Evolutionary conservation across 2,888 invertebrate species (phyloP).

Genomic region (Blomia tropicalis): DNA sequence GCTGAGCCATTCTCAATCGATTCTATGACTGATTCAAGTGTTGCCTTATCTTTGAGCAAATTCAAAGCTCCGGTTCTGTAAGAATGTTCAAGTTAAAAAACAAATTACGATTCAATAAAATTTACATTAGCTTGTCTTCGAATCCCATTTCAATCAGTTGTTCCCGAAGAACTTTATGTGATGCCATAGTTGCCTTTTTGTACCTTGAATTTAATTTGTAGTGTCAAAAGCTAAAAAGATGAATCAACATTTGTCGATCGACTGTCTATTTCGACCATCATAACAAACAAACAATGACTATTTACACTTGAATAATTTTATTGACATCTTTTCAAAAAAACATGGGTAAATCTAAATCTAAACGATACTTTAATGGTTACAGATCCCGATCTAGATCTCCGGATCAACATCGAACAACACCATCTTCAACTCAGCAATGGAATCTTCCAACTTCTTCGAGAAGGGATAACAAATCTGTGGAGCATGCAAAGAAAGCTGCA

Average conservation of each 20-base stretch:
- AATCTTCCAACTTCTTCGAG: not conserved
- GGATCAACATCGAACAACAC: not conserved
- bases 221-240: too few species aligned
- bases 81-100: conserved; percentile 3
- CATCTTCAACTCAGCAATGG: not conserved
- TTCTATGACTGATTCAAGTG: conserved; percentile 21
- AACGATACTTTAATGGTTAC: not conserved
- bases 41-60: conserved; percentile 19
- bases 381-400: not conserved
- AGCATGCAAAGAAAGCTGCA: not conserved
- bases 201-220: too few species aligned
- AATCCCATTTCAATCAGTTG: conserved; percentile 23
- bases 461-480: too few species aligned
- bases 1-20: conserved; percentile 14
- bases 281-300: too few species aligned
- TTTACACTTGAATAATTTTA: not conserved
- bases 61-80: conserved; percentile 9
- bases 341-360: not conserved
- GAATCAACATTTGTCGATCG: too few species aligned
- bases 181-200: conserved; percentile 18
- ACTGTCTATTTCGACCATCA: too few species aligned
- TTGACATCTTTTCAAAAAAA: not conserved
- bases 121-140: conserved; percentile 18
- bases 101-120: not conserved
- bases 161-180: conserved; percentile 18